phyloP scores from a whole-genome alignment of 2,797 vertebrate species.

The Menidia menidia region DNA sequence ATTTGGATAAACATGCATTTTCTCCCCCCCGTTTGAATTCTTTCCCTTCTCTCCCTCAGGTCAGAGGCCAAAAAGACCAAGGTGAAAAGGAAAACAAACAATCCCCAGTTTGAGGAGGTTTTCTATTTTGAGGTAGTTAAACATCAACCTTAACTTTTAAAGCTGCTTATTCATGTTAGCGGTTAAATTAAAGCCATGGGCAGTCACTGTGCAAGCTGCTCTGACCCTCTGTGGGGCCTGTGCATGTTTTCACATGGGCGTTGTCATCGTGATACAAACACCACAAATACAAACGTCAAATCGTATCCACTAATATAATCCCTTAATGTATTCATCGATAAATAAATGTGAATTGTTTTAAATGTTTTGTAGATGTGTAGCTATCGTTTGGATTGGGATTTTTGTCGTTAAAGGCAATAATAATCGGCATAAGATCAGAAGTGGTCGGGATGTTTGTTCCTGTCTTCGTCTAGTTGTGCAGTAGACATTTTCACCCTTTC shows the following conservation, averaged over 20 bases:
- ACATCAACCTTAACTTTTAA: background rate
- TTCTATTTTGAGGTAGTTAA: slow-evolving; percentile 96
- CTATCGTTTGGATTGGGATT: too few species aligned
- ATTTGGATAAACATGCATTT: background rate
- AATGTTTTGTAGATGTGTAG: too few species aligned
- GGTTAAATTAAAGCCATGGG: background rate
- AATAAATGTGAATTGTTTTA: too few species aligned
- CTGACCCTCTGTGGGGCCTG: background rate
- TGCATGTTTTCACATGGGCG: background rate
- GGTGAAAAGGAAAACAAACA: slow-evolving; percentile 97
- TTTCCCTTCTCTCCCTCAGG: slow-evolving; percentile 72
- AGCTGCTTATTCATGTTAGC: background rate
- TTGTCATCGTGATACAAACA: background rate
- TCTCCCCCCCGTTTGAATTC: background rate
- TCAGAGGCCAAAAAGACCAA: slow-evolving; percentile 99
- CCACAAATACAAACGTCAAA: background rate
- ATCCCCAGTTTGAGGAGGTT: slow-evolving; percentile 97
- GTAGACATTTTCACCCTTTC: slow-evolving; percentile 25
- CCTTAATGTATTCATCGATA: too few species aligned
- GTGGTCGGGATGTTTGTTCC: background rate
- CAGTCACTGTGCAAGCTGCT: background rate
- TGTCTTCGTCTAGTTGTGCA: background rate
- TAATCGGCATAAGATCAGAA: background rate
- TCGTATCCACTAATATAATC: too few species aligned
- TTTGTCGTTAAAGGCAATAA: too few species aligned